A percentile compares a stretch with the other conserved stretches of the same genome.
Conservation (phyloP, 1,140 invertebrate species). For the Schlechtendalia chinensis region DNA sequence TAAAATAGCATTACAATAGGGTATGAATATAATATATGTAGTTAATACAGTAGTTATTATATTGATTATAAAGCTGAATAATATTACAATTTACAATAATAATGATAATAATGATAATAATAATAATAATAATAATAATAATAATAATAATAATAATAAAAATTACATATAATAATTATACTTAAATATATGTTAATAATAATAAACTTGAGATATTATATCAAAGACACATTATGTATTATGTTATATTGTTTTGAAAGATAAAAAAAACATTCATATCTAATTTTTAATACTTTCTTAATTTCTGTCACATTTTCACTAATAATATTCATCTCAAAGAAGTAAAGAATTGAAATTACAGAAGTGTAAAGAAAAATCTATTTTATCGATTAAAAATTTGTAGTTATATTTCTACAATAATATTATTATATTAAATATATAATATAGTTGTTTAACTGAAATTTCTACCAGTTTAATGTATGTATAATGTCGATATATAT, state of each 20-base stretch:
- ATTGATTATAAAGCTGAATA: constrained; percentile 22
- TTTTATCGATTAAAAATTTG: background rate
- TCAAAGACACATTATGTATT: constrained; percentile 4
- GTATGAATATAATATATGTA: constrained; percentile 30
- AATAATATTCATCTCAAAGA: background rate
- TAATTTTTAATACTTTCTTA: constrained; percentile 20
- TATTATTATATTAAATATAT: background rate
- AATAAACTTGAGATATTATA: constrained; percentile 14
- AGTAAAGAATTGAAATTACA: no score
- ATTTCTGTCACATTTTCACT: background rate
- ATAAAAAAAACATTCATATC: background rate
- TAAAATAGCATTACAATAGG: constrained; percentile 40
- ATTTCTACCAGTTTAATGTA: background rate
- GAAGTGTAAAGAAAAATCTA: background rate
- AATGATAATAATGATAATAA: no score
- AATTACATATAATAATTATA: background rate
- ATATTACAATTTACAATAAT: constrained; percentile 22
- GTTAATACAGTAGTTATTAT: constrained; percentile 25
- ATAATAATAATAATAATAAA: no score
- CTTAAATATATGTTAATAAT: constrained; percentile 17
- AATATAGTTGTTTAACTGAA: background rate
- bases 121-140: no score
- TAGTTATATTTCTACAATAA: background rate
- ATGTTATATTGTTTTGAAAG: background rate
- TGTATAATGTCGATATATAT: background rate